Evolutionary conservation across 2,888 invertebrate species (phyloP), one percentile per base, ranked within the genome.

Genomic region (Sminthurinus aureus): DNA sequence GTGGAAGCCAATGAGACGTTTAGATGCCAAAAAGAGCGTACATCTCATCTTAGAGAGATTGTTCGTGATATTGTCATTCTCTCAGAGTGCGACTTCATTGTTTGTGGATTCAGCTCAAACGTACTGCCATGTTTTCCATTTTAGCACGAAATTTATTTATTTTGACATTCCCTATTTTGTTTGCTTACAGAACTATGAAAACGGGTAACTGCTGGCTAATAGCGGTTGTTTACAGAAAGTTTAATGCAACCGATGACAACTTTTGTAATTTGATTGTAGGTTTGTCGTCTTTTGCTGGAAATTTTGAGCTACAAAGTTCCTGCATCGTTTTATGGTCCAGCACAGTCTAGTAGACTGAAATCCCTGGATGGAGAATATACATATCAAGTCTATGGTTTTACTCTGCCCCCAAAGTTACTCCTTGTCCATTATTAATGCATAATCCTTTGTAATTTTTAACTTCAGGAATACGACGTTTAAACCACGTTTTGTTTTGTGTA

Each of bases 71-170:
- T 85, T 12, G 13, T 66, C 11, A 38, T 84, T 8, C 51, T 85
- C 0, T 51, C 84, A n/a, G 75, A 85, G 51, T 73, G 77, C 18
- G 81, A 85, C 20, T 81, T 20, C 66, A 52, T 85, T 20, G 73
- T 85, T 52, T 85, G 85, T 79, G 85, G 82, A 18, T 64, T 73
- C 3, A 52, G 80, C 0, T 85, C 85, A 0, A 84, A 85, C 79
- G 85, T 85, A 51, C 75, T n/a, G n/a, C n/a, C n/a, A n/a, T n/a
- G n/a, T 0, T 24, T 3, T 24, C 24, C 22, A 24, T 67, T 50
- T 38, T 26, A 12, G 50, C 74, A 51, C 26, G 52, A 80, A 67
- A 71, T 20, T 50, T 74, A 58, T 52, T 8, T n/a, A 38, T 50
- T 67, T 0, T 18, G 1, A 79, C 3, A 22, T 38, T n/a, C 58